These are phyloP conservation scores for Cheirogaleus major DNA, from an alignment of 2,797 vertebrate species.

Conservation along the genomic window DNA sequence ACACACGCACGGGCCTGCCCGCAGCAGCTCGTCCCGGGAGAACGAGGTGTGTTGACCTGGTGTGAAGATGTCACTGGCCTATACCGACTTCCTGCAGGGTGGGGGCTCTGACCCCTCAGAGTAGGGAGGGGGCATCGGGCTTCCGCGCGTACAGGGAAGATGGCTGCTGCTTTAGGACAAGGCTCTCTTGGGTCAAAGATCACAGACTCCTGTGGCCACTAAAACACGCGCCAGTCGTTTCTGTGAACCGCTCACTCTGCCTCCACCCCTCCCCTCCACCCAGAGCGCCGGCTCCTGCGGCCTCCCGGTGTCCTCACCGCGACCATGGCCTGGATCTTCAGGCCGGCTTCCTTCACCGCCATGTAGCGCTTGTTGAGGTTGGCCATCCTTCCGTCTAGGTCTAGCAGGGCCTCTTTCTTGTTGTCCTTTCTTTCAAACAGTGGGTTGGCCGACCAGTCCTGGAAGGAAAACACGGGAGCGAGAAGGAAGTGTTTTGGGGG, in stretches of 20 bases:
- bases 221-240: not conserved
- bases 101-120: not conserved
- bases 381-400: slow-evolving; percentile 79
- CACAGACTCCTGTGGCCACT: accelerated
- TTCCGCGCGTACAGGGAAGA: accelerated
- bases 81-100: accelerated
- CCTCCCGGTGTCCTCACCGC: slow-evolving; percentile 72
- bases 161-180: accelerated
- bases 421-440: slow-evolving; percentile 87
- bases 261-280: not conserved
- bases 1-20: accelerated
- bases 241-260: accelerated
- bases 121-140: accelerated
- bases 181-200: not conserved
- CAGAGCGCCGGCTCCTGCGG: accelerated
- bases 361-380: slow-evolving; percentile 77
- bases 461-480: accelerated
- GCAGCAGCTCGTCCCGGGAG: not conserved
- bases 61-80: not conserved
- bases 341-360: slow-evolving; percentile 69
- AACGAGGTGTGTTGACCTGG: not conserved
- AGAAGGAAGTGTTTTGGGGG: not conserved
- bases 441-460: slow-evolving; percentile 87
- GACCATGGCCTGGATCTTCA: slow-evolving; percentile 84
- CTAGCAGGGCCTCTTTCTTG: slow-evolving; percentile 81